These are phyloP conservation scores for Microplitis deprimator DNA, from an alignment of 2,888 invertebrate genomes.

Conservation along the genomic window DNA sequence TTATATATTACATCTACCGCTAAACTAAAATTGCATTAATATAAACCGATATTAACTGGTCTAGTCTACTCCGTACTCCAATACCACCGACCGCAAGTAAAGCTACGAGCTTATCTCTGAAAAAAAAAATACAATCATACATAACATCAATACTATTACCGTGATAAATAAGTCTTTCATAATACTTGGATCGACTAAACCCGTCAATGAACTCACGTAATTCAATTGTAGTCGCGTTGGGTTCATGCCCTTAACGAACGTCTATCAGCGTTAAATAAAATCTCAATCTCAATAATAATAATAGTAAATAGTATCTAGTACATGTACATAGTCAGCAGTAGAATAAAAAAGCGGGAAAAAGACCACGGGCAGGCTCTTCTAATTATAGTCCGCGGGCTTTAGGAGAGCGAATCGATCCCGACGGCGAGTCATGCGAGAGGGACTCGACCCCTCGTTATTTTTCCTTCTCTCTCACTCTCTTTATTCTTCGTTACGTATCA, in stretches of 20 bases:
- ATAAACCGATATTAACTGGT: background rate
- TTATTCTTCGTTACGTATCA: background rate
- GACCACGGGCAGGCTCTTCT: constrained; percentile 45
- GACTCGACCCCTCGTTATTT: constrained; percentile 24
- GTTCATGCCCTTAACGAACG: background rate
- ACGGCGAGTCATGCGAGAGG: constrained; percentile 25
- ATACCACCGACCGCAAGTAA: too few species aligned
- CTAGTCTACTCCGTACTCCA: too few species aligned
- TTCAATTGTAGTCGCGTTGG: background rate
- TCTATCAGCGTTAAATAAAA: background rate
- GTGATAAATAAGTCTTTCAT: background rate
- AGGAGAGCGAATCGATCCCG: constrained; percentile 50
- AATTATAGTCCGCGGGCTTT: constrained; percentile 51
- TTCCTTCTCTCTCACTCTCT: background rate
- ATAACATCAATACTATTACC: background rate
- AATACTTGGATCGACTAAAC: constrained; percentile 1
- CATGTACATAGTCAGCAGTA: background rate
- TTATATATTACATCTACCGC: background rate
- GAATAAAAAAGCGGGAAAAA: constrained; percentile 19
- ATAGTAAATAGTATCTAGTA: background rate
- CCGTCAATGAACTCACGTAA: constrained; percentile 4
- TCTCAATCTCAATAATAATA: background rate
- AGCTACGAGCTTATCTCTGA: background rate
- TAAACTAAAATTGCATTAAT: background rate
- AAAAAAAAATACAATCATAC: background rate